phyloP scores from a whole-genome alignment of 2,113 vertebrate genomes.

The Dasypus novemcinctus region DNA sequence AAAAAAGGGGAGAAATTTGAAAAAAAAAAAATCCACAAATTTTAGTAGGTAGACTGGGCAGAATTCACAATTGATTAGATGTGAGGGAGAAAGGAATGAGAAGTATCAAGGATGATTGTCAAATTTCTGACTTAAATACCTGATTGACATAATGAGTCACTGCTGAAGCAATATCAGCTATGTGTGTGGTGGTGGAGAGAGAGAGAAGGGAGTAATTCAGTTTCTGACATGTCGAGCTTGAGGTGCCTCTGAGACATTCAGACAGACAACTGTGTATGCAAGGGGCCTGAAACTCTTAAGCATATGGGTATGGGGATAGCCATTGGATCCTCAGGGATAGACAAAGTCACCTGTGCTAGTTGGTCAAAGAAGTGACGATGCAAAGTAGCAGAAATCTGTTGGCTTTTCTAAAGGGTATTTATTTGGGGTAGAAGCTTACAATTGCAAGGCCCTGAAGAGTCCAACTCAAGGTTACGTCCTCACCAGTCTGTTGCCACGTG shows the following conservation, averaged over 20 bases:
- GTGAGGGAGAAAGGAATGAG: neutral
- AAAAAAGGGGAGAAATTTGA: neutral
- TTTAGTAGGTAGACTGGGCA: neutral
- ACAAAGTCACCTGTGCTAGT: neutral
- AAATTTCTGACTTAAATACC: neutral
- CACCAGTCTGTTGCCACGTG: too few relatives aligned
- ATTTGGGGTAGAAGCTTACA: too few relatives aligned
- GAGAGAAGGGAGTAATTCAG: too few relatives aligned
- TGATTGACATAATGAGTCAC: neutral
- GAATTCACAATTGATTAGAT: neutral
- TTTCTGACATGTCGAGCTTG: neutral
- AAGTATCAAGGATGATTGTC: neutral
- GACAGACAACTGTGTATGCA: neutral
- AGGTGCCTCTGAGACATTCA: neutral
- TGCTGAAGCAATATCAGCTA: neutral
- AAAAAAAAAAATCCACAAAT: too few relatives aligned
- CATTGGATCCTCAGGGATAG: neutral
- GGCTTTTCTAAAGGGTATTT: too few relatives aligned
- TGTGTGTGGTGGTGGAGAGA: neutral
- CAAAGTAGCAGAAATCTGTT: too few relatives aligned
- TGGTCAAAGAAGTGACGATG: too few relatives aligned
- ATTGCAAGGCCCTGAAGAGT: too few relatives aligned
- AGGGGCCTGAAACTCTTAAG: neutral
- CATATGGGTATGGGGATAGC: neutral
- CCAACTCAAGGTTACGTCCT: too few relatives aligned